These are phyloP conservation scores for Habropoda laboriosa DNA, from an alignment of 1,140 invertebrate genomes.

Conservation along the genomic window DNA sequence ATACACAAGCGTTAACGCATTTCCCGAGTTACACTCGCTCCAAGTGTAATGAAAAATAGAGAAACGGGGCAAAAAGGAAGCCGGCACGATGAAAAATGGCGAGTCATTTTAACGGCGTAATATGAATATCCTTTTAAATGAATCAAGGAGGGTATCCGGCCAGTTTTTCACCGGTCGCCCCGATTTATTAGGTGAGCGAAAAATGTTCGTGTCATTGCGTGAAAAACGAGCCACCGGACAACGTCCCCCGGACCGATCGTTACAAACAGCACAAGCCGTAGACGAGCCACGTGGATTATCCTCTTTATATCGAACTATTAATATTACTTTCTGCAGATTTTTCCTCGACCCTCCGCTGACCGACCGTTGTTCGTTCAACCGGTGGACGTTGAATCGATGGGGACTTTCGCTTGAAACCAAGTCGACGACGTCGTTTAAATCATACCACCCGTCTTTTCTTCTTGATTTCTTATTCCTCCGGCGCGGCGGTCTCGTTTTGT, in stretches of 20 bases:
- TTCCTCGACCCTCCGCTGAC: background rate
- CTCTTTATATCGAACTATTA: conserved; percentile 69
- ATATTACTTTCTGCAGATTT: conserved; percentile 71
- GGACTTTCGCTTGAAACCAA: background rate
- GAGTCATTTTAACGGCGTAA: conserved; percentile 9
- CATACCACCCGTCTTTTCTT: background rate
- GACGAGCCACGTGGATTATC: conserved; percentile 59
- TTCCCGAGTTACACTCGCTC: background rate
- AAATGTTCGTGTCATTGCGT: conserved; percentile 56
- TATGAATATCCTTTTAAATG: conserved; percentile 62
- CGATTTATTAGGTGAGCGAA: conserved; percentile 64
- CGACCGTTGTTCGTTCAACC: background rate
- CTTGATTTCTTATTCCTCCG: background rate
- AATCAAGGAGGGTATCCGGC: conserved; percentile 53
- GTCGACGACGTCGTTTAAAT: conserved; percentile 17
- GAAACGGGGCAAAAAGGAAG: background rate
- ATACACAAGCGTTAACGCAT: background rate
- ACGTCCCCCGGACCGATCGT: conserved; percentile 64
- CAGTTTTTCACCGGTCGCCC: conserved; percentile 54
- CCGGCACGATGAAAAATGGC: conserved; percentile 23
- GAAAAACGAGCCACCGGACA: conserved; percentile 63
- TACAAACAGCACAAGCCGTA: conserved; percentile 58
- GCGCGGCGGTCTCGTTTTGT: no score
- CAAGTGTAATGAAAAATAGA: background rate
- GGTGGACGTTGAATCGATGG: conserved; percentile 24